Evolutionary conservation across 2,888 invertebrate species (phyloP).

Genomic region (Platerodrilus igneus): DNA sequence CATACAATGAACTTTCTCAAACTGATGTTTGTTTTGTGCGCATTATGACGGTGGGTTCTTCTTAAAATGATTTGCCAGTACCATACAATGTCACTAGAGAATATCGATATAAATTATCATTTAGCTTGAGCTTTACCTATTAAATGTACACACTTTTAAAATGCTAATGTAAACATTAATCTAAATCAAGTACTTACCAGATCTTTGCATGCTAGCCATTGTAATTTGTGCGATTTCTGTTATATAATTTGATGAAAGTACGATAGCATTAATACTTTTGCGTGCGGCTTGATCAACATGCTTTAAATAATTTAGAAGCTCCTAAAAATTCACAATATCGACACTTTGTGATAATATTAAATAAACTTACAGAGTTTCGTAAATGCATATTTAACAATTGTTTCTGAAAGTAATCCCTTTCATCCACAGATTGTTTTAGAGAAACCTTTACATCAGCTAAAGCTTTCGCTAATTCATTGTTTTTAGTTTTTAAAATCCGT

Average conservation of each 20-base stretch:
- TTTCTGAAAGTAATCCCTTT: conserved; percentile 10
- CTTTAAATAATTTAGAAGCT: conserved; percentile 16
- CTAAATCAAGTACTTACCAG: too few relatives aligned
- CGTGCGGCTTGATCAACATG: conserved; percentile 9
- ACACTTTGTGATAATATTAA: neutral
- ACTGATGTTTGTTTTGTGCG: too few relatives aligned
- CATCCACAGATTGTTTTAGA: conserved; percentile 9
- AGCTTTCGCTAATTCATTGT: conserved; percentile 20
- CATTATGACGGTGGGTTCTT: too few relatives aligned
- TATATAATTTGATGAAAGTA: conserved; percentile 14
- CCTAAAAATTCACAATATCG: conserved; percentile 13
- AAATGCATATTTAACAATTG: conserved; percentile 7
- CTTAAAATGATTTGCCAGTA: too few relatives aligned
- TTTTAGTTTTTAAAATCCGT: conserved; percentile 15
- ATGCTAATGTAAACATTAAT: too few relatives aligned
- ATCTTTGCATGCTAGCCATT: too few relatives aligned
- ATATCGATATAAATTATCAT: too few relatives aligned
- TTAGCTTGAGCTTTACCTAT: too few relatives aligned
- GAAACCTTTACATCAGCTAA: conserved; percentile 16
- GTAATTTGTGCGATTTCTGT: conserved; percentile 16
- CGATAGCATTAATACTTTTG: conserved; percentile 9
- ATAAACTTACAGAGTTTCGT: conserved; percentile 6
- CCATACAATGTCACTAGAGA: too few relatives aligned
- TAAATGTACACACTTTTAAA: too few relatives aligned
- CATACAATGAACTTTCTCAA: too few relatives aligned